Percentiles rank a stretch among this genome's conserved stretches.
These are phyloP conservation scores for Salarias fasciatus DNA, from an alignment of 2,797 vertebrate genomes.

Conservation along the genomic window DNA sequence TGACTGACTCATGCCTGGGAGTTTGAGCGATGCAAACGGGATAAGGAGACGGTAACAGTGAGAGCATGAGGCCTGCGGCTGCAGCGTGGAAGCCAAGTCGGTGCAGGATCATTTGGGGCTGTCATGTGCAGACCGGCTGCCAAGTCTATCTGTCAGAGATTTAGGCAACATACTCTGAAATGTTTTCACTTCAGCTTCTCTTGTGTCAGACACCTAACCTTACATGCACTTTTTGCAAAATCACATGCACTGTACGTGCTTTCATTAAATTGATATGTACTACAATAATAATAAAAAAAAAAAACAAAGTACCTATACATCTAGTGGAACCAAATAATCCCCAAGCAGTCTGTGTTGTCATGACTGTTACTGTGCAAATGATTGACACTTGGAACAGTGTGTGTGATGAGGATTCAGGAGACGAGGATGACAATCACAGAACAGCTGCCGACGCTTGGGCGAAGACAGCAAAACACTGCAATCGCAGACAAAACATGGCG, in stretches of 20 bases:
- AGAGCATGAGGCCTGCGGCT: constrained; percentile 25
- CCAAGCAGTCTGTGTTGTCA: constrained; percentile 10
- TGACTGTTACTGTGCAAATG: constrained; percentile 13
- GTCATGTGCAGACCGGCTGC: constrained; percentile 39
- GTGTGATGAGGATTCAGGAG: constrained; percentile 1
- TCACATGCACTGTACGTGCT: constrained; percentile 1
- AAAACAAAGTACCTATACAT: not conserved
- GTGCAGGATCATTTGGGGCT: constrained; percentile 34
- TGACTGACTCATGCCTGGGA: constrained; percentile 9
- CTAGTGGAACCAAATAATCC: constrained; percentile 1
- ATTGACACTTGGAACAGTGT: constrained; percentile 28
- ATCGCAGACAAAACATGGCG: constrained; percentile 48
- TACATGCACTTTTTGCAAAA: constrained; percentile 6
- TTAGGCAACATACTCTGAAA: constrained; percentile 24
- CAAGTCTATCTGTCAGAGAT: constrained; percentile 22
- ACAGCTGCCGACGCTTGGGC: constrained; percentile 1
- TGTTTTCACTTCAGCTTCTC: constrained; percentile 23
- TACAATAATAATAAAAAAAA: not conserved
- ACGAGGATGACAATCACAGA: constrained; percentile 31
- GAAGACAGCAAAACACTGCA: constrained; percentile 38
- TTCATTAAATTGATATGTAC: not conserved
- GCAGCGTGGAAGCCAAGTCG: constrained; percentile 14
- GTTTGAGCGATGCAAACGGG: constrained; percentile 4
- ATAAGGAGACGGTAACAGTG: constrained; percentile 6
- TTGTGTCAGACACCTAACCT: constrained; percentile 20